Base-by-base conservation (phyloP, 2,113 vertebrate genomes). In the Actinemys pallida region DNA sequence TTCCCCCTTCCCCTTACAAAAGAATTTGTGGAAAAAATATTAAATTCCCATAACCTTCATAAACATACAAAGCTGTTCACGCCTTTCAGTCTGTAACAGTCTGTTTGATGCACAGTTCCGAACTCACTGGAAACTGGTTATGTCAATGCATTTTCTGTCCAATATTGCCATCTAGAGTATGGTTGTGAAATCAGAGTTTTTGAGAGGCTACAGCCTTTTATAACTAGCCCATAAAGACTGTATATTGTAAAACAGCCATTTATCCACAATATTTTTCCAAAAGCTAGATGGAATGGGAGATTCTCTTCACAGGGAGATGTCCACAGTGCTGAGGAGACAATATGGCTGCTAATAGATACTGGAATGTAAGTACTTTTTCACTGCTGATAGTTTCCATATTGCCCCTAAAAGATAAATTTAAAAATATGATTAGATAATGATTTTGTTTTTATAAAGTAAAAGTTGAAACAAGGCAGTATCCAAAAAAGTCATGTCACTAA, bases 321-420 rank as follows among this genome's bases (percentile, higher is more conserved):
- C 98, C 98, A 98, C 98, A 98, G 98, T 98, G 98, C 97, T 97
- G 97, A 98, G 97, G 96, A 96, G 97, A 97, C 95, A 97, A 97
- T 92, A 98, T 94, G 98, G 98, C 98, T 98, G 97, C 98, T 97
- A 98, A 95, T 0, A 97, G 94, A 93, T 92, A 96, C 84, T 86
- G 98, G 98, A 98, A 98, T 98, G 97, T 95, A 96, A 97, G 56
- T 86, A 97, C 86, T 98, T 98, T 98, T 98, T 99, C 99, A 99
- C 97, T 99, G 99, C 97, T 99, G 99, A 93, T 99, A 99, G 98
- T 99, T 99, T 98, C 99, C 99, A 98, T 99, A 99, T 90, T 99
- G 99, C 98, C 98, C 99, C 99, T 99, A 98, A 95, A 98, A 98
- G 96, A 92, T 45, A 98, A 97, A 91, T 39, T 69, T 17, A 69